Evolutionary conservation across 2,888 invertebrate genomes (phyloP).

Genomic region (Clepsis dumicolana): DNA sequence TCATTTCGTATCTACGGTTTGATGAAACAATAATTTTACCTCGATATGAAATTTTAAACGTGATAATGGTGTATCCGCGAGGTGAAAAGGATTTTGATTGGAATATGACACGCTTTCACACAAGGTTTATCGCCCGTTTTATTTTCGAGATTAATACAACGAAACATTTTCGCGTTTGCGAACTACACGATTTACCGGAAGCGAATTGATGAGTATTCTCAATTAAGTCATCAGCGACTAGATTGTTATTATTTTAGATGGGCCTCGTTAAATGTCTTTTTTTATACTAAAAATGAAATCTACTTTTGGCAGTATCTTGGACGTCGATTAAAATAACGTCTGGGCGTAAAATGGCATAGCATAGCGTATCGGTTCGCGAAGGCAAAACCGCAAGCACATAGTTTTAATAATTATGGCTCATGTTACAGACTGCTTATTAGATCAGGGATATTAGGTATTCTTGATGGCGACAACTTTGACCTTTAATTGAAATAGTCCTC

Average conservation of each 20-base stretch:
- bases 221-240: too few relatives aligned
- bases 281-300: not conserved
- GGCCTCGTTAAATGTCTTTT: too few relatives aligned
- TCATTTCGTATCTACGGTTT: not conserved
- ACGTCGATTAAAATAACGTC: not conserved
- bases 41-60: conserved; percentile 11
- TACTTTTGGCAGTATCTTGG: not conserved
- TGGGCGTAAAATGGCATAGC: not conserved
- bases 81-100: conserved; percentile 8
- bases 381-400: conserved; percentile 23
- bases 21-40: conserved; percentile 24
- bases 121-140: not conserved
- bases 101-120: not conserved
- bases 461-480: too few relatives aligned
- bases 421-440: conserved; percentile 17
- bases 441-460: too few relatives aligned
- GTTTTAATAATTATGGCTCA: not conserved
- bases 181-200: too few relatives aligned
- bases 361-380: not conserved
- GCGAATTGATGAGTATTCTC: too few relatives aligned
- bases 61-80: conserved; percentile 24
- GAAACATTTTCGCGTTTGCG: too few relatives aligned
- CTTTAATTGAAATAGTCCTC: too few relatives aligned
- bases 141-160: not conserved
- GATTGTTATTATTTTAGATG: too few relatives aligned